phyloP scores from a whole-genome alignment of 2,888 invertebrate genomes.

The Ptycholaimellus sp. region DNA sequence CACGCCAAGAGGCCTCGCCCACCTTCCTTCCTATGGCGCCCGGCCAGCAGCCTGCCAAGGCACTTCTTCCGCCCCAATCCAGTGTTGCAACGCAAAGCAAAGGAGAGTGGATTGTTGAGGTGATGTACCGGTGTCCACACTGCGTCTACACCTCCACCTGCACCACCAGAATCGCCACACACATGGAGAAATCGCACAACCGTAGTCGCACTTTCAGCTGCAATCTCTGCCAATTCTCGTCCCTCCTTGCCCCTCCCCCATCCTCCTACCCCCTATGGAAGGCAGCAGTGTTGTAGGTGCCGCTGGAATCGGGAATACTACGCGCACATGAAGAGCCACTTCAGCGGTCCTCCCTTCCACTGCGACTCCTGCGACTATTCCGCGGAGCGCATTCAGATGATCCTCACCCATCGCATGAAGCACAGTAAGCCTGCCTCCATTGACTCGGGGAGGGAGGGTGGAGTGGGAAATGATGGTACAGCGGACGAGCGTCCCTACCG shows the following conservation, averaged over 20 bases:
- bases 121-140: constrained; percentile 30
- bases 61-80: no score
- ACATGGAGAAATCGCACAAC: constrained; percentile 36
- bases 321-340: constrained; percentile 36
- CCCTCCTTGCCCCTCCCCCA: no score
- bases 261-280: no score
- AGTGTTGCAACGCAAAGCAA: no score
- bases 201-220: constrained; percentile 39
- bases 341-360: constrained; percentile 38
- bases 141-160: constrained; percentile 35
- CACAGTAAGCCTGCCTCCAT: constrained; percentile 26
- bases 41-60: no score
- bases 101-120: constrained; percentile 25
- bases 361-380: constrained; percentile 39
- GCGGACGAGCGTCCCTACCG: constrained; percentile 30
- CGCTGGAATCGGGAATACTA: constrained; percentile 40
- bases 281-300: no score
- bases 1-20: no score
- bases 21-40: no score
- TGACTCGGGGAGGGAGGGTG: background rate
- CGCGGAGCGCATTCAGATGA: constrained; percentile 33
- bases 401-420: constrained; percentile 38
- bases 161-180: no score
- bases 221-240: constrained; percentile 39
- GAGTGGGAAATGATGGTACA: constrained; percentile 7